Conservation (phyloP, 2,113 vertebrate genomes). For the Melanostigma gelatinosum region DNA sequence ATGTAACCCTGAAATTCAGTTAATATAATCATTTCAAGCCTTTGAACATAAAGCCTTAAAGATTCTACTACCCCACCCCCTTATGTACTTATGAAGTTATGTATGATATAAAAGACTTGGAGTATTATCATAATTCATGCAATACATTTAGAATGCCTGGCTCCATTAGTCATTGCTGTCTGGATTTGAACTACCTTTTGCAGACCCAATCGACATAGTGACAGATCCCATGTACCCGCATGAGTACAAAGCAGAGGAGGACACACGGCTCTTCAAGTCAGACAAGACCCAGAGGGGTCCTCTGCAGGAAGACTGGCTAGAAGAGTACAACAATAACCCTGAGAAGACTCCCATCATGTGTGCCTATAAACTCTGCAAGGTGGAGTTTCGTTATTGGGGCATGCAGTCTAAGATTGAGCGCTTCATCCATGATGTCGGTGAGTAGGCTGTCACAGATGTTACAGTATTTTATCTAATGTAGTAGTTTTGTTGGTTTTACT, state of each 20-base stretch:
- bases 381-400: constrained; percentile 99
- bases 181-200: constrained; percentile 33
- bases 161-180: constrained; percentile 5
- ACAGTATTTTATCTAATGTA: background rate
- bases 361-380: constrained; percentile 98
- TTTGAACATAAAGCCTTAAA: constrained; percentile 26
- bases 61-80: background rate
- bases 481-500: background rate
- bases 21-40: constrained; percentile 16
- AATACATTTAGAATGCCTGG: constrained; percentile 1
- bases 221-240: constrained; percentile 91
- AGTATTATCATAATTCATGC: background rate
- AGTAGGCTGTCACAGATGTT: constrained; percentile 61
- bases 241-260: constrained; percentile 96
- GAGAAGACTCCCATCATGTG: constrained; percentile 93
- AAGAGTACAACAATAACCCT: constrained; percentile 88
- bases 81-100: background rate
- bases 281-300: constrained; percentile 93
- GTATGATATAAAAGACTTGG: background rate
- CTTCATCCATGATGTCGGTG: constrained; percentile 98
- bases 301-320: constrained; percentile 93
- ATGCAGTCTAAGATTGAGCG: constrained; percentile 99
- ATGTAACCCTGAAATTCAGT: constrained; percentile 2
- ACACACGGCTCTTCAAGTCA: constrained; percentile 93
- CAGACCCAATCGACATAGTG: constrained; percentile 97